Conservation (phyloP, 2,113 vertebrate species). For the Noctilio leporinus region DNA sequence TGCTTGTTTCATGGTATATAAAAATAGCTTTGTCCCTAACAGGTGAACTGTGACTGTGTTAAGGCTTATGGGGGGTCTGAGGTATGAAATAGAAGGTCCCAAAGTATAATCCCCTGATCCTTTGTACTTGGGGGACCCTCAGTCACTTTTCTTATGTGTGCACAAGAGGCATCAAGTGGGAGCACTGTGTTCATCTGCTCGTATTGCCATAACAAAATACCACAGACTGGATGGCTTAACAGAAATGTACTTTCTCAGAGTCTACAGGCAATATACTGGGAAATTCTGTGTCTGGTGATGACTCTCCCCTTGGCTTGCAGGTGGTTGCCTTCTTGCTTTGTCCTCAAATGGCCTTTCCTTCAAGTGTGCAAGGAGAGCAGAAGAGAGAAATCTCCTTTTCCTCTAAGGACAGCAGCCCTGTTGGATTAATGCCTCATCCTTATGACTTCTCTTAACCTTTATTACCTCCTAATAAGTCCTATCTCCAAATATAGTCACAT, state of each 20-base stretch:
- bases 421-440: not conserved
- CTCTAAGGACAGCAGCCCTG: not conserved
- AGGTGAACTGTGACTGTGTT: not conserved
- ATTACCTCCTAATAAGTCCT: not conserved
- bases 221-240: not conserved
- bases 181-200: not conserved
- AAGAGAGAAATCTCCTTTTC: not conserved
- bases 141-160: not conserved
- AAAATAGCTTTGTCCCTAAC: not conserved
- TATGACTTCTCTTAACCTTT: not conserved
- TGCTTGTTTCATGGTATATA: not conserved
- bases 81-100: not conserved
- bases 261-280: too few relatives aligned
- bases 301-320: not conserved
- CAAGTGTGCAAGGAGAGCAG: not conserved
- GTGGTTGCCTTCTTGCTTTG: not conserved
- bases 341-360: not conserved
- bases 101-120: not conserved
- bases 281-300: not conserved
- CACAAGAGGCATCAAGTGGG: not conserved
- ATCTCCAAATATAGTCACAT: not conserved
- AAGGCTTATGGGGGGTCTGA: not conserved
- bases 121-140: not conserved
- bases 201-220: not conserved
- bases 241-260: too few relatives aligned